Percentiles rank a stretch among this genome's conserved stretches.
These are phyloP conservation scores for Vesta saturnalis DNA, from an alignment of 2,888 invertebrate species.

Conservation along the genomic window DNA sequence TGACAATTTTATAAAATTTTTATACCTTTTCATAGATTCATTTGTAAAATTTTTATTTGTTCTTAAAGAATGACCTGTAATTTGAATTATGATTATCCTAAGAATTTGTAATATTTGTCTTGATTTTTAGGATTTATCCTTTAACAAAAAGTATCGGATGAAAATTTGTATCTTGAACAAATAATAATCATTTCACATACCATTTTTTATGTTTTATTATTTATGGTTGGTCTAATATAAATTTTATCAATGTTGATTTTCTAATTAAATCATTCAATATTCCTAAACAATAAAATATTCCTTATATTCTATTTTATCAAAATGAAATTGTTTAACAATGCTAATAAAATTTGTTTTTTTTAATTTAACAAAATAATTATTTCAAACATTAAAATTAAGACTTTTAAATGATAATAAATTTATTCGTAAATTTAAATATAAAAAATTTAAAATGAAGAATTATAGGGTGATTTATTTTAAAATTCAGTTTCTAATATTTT, in stretches of 20 bases:
- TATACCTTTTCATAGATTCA: constrained; percentile 41
- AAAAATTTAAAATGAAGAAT: no score
- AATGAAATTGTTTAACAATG: constrained; percentile 12
- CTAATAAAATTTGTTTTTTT: neutral
- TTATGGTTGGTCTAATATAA: neutral
- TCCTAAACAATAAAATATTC: constrained; percentile 15
- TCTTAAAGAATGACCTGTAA: constrained; percentile 23
- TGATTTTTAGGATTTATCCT: neutral
- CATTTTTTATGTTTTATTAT: constrained; percentile 15
- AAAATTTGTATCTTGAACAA: constrained; percentile 11
- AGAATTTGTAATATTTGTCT: constrained; percentile 27
- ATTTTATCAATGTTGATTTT: neutral
- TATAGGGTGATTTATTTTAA: no score
- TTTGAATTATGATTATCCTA: constrained; percentile 27
- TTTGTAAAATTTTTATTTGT: neutral
- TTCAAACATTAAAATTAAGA: neutral
- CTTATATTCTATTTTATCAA: constrained; percentile 15
- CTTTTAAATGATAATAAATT: constrained; percentile 2
- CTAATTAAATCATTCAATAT: constrained; percentile 6
- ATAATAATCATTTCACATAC: constrained; percentile 15
- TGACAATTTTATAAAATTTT: neutral
- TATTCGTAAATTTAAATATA: no score
- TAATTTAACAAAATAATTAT: neutral
- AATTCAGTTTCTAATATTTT: no score
- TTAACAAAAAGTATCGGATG: neutral